Evolutionary conservation across 2,888 invertebrate genomes (phyloP).

Genomic region (Escarpia spicata): DNA sequence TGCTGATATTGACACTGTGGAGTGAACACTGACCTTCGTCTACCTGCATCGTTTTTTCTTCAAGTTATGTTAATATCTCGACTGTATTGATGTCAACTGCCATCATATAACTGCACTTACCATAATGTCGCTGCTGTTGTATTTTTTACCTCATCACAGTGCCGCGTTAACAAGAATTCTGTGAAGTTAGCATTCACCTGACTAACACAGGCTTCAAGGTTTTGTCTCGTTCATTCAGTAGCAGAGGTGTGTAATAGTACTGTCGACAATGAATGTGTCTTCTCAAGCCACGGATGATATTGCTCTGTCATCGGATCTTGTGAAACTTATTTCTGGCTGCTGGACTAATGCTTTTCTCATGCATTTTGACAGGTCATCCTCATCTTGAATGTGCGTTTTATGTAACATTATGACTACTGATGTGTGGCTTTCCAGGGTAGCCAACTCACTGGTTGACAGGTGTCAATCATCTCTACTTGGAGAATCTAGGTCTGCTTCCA

Average conservation of each 20-base stretch:
- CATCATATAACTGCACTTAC: not conserved
- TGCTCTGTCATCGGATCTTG: not conserved
- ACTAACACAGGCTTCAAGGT: not conserved
- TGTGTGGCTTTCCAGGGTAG: not conserved
- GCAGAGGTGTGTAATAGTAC: not conserved
- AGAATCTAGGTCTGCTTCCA: not conserved
- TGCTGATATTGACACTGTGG: not conserved
- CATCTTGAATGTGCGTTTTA: not conserved
- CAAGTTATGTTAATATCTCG: not conserved
- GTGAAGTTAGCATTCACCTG: not conserved
- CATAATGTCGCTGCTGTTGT: not conserved
- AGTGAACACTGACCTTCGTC: not conserved
- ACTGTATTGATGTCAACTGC: not conserved
- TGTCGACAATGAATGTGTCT: not conserved
- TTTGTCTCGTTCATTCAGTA: not conserved
- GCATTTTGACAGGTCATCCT: not conserved
- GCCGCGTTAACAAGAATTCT: not conserved
- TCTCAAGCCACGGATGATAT: not conserved
- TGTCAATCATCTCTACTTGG: not conserved
- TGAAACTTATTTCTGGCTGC: not conserved
- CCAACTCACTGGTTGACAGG: not conserved
- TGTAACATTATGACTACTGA: not conserved
- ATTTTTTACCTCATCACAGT: not conserved
- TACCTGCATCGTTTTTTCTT: not conserved
- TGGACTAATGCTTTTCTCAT: not conserved